Percentiles rank a stretch among this genome's conserved stretches.
These are phyloP conservation scores for Buathra laborator DNA, from an alignment of 2,888 invertebrate species.

Conservation along the genomic window DNA sequence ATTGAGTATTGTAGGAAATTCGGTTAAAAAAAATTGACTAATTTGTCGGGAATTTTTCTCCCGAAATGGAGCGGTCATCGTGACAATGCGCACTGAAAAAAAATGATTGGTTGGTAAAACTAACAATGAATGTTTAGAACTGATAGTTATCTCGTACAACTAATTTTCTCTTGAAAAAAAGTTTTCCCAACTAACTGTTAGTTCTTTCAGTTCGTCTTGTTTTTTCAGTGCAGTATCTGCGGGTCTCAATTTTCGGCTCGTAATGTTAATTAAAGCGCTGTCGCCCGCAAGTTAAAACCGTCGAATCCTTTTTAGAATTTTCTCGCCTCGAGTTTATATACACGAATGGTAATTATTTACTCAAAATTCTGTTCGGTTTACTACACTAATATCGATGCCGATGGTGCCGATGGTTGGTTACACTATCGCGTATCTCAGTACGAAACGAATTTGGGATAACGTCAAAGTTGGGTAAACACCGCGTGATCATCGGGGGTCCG, in stretches of 20 bases:
- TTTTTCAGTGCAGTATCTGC: not conserved
- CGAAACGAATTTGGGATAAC: conserved; percentile 59
- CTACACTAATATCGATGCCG: not conserved
- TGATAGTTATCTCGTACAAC: too few relatives aligned
- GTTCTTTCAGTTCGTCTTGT: not conserved
- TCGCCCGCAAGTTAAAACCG: not conserved
- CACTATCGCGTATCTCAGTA: not conserved
- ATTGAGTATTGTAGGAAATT: too few relatives aligned
- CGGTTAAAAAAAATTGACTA: too few relatives aligned
- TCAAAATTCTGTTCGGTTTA: conserved; percentile 1
- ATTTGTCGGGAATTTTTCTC: too few relatives aligned
- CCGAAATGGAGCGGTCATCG: too few relatives aligned
- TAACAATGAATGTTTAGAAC: too few relatives aligned
- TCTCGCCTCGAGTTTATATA: not conserved
- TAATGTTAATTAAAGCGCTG: not conserved
- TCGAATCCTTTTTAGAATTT: conserved; percentile 28
- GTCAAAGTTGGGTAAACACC: conserved; percentile 67
- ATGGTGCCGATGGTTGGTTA: not conserved
- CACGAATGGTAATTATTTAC: conserved; percentile 38
- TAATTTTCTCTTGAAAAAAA: too few relatives aligned
- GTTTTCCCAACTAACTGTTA: too few relatives aligned
- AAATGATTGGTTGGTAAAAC: too few relatives aligned
- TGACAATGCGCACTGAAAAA: too few relatives aligned
- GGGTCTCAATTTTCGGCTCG: not conserved
- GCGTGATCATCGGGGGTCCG: conserved; percentile 66